Evolutionary conservation across 2,888 invertebrate species (phyloP).

Genomic region (Coenonympha glycerion): DNA sequence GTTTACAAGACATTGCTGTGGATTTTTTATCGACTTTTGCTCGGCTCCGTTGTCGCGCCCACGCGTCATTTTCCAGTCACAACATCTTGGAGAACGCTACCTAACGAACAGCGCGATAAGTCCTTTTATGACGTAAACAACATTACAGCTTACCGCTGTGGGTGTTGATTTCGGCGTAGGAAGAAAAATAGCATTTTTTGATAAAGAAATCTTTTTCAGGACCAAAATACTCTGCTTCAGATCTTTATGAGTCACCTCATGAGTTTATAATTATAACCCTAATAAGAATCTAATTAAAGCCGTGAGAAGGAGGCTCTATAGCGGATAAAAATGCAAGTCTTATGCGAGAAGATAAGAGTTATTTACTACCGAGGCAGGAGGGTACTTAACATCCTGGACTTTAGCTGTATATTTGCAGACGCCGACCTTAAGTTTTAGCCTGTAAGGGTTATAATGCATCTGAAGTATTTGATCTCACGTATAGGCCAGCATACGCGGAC

Average conservation of each 20-base stretch:
- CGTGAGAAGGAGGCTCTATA: constrained; percentile 5
- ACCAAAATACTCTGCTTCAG: neutral
- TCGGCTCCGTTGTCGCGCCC: constrained; percentile 3
- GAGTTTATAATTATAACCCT: no score
- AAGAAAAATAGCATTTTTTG: no score
- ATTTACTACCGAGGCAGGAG: constrained; percentile 22
- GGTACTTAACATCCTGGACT: constrained; percentile 5
- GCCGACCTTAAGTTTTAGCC: neutral
- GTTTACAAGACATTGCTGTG: constrained; percentile 42
- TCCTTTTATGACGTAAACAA: constrained; percentile 1
- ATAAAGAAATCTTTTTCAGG: no score
- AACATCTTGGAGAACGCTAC: constrained; percentile 15
- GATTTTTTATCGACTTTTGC: constrained; percentile 8
- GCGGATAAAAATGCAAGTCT: constrained; percentile 20
- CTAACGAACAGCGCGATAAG: neutral
- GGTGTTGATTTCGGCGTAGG: no score
- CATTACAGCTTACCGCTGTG: neutral
- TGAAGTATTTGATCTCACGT: constrained; percentile 6
- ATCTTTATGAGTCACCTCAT: no score
- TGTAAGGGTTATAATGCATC: constrained; percentile 12
- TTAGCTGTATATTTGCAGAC: constrained; percentile 1
- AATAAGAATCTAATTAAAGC: constrained; percentile 6
- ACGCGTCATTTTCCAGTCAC: constrained; percentile 21
- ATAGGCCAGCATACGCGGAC: constrained; percentile 31
- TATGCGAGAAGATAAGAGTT: constrained; percentile 24